A percentile compares a stretch with the other conserved stretches of the same genome.
Evolutionary conservation across 2,113 vertebrate species (phyloP).

Genomic region (Capreolus pygargus): DNA sequence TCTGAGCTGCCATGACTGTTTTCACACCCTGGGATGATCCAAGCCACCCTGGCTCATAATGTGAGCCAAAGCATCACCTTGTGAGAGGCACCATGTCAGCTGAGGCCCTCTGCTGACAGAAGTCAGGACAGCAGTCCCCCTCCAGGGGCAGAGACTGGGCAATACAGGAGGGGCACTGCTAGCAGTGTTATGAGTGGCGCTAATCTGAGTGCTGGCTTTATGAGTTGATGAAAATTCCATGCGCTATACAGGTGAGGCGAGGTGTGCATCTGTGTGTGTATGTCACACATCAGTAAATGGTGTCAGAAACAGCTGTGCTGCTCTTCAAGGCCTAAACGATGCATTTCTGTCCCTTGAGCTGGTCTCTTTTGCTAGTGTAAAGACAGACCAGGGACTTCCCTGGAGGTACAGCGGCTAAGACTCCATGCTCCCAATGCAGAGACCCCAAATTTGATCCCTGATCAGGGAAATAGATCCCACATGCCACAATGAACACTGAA

Average conservation of each 20-base stretch:
- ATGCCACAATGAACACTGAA: neutral
- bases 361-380: neutral
- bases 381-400: neutral
- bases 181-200: accelerated
- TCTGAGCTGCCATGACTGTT: neutral
- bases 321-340: neutral
- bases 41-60: neutral
- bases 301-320: neutral
- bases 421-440: accelerated
- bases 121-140: neutral
- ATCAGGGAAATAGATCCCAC: neutral
- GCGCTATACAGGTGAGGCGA: neutral
- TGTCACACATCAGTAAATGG: neutral
- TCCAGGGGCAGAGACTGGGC: neutral
- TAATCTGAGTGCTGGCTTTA: neutral
- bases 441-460: neutral
- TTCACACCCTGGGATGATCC: neutral
- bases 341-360: neutral
- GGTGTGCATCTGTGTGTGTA: neutral
- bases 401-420: neutral
- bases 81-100: neutral
- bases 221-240: neutral
- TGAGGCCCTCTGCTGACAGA: neutral
- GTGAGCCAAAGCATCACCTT: neutral
- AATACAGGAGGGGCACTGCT: accelerated